Conservation (phyloP, 2,797 vertebrate species). For the Vipera latastei region DNA sequence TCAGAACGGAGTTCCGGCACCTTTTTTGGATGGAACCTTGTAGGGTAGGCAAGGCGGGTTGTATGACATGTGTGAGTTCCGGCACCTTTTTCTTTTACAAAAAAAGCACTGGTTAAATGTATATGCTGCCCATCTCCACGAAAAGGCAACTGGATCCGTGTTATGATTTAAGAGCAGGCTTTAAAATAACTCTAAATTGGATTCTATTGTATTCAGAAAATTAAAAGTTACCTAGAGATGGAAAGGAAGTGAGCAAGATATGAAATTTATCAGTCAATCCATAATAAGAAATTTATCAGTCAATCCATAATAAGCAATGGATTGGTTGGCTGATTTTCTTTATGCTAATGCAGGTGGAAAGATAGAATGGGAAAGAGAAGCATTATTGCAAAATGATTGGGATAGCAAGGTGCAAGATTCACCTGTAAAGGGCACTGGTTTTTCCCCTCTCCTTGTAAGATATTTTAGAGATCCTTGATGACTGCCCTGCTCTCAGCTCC, state of each 20-base stretch:
- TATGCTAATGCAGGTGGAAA: not conserved
- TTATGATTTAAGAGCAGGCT: not conserved
- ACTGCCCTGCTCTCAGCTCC: not conserved
- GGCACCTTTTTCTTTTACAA: too few relatives aligned
- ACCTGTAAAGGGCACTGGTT: not conserved
- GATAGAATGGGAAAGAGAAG: not conserved
- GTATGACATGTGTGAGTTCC: too few relatives aligned
- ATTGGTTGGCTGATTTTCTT: not conserved
- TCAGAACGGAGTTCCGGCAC: too few relatives aligned
- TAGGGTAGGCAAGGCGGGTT: too few relatives aligned
- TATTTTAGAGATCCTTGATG: not conserved
- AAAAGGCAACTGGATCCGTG: not conserved
- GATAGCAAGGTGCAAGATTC: not conserved
- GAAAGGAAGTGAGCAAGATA: not conserved
- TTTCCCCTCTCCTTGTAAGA: not conserved
- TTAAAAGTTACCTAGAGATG: not conserved
- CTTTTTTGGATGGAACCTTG: too few relatives aligned
- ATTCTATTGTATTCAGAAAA: not conserved
- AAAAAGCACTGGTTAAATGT: not conserved
- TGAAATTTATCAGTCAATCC: not conserved
- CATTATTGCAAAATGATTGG: not conserved
- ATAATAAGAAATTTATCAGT: not conserved
- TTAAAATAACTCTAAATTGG: not conserved
- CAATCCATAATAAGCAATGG: not conserved
- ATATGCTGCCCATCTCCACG: not conserved